Evolutionary conservation across 2,888 invertebrate species (phyloP).

Genomic region (Napeogenes inachia): DNA sequence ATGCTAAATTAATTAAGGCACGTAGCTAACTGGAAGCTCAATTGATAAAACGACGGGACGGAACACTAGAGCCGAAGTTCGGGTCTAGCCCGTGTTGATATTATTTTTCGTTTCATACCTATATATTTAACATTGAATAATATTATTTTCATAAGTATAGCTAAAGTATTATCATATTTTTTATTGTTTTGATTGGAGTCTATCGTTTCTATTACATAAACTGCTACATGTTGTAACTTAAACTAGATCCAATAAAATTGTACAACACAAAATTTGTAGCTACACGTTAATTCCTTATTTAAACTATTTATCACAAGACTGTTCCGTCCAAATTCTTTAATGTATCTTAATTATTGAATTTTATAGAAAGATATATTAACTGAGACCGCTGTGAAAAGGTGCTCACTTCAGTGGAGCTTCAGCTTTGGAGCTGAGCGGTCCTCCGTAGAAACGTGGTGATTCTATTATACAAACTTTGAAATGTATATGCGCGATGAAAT

Average conservation of each 20-base stretch:
- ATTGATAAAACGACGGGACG: no score
- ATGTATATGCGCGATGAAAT: conserved; percentile 36
- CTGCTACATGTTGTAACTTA: no score
- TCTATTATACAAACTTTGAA: conserved; percentile 53
- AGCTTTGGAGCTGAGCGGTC: conserved; percentile 53
- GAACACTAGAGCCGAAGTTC: no score
- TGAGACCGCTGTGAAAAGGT: conserved; percentile 17
- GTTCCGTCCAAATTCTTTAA: conserved; percentile 7
- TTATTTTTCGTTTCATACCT: no score
- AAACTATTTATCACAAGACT: background rate
- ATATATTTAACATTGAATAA: no score
- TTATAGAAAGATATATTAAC: background rate
- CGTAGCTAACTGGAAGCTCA: no score
- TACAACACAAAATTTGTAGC: background rate
- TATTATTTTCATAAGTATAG: no score
- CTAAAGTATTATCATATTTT: no score
- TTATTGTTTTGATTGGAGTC: background rate
- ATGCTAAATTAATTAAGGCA: no score
- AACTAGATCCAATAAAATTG: background rate
- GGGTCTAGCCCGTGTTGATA: no score
- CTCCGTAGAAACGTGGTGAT: conserved; percentile 43
- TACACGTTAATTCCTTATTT: conserved; percentile 7
- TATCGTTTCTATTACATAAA: background rate
- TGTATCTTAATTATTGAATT: conserved; percentile 17
- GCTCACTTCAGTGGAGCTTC: conserved; percentile 54